Percentiles rank a stretch among this genome's conserved stretches.
Evolutionary conservation across 1,140 invertebrate species (phyloP).

Genomic region (Delia radicum): DNA sequence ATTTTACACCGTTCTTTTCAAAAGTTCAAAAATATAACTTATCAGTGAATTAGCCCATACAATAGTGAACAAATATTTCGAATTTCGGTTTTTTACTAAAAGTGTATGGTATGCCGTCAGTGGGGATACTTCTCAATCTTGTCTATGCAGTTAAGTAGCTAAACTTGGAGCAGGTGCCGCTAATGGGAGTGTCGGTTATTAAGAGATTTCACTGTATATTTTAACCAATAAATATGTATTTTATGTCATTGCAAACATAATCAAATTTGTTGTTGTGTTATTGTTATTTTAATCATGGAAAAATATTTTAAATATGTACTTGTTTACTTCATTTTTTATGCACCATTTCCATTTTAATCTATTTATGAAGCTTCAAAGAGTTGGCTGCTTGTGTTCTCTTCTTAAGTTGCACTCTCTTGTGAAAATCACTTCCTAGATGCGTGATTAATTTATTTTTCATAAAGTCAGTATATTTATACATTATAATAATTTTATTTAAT

Average conservation of each 20-base stretch:
- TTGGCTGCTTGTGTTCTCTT: background rate
- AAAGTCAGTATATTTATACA: background rate
- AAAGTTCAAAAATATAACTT: too few relatives aligned
- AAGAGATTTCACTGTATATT: too few relatives aligned
- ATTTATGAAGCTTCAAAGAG: background rate
- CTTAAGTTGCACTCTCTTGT: background rate
- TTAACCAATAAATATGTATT: too few relatives aligned
- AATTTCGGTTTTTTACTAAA: too few relatives aligned
- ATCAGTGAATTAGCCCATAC: too few relatives aligned
- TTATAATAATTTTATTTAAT: background rate
- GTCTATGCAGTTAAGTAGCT: too few relatives aligned
- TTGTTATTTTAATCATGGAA: conserved; percentile 5
- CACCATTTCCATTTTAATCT: conserved; percentile 1
- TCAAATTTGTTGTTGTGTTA: background rate
- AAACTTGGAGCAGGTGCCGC: too few relatives aligned
- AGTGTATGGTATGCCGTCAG: too few relatives aligned
- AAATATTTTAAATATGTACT: background rate
- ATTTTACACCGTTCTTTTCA: too few relatives aligned
- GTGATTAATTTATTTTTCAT: background rate
- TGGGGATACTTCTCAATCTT: too few relatives aligned
- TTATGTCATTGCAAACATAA: background rate
- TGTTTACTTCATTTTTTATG: background rate
- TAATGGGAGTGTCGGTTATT: too few relatives aligned
- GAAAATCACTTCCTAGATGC: conserved; percentile 1
- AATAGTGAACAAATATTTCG: too few relatives aligned